These are phyloP conservation scores for Hesperia comma DNA, from an alignment of 2,888 invertebrate species.

Conservation along the genomic window DNA sequence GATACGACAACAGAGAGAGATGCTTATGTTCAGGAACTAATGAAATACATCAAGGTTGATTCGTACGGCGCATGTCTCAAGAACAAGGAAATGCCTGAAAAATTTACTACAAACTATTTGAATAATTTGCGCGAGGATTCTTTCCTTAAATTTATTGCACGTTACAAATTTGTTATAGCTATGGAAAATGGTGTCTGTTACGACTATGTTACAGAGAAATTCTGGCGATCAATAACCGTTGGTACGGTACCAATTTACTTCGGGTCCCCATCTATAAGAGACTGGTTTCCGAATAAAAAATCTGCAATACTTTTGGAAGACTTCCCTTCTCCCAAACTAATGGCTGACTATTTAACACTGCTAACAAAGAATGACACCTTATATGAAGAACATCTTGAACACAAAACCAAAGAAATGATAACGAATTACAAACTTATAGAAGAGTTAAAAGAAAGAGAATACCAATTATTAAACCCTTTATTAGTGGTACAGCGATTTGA, in stretches of 20 bases:
- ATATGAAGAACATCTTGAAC: conserved; percentile 87
- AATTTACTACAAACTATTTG: conserved; percentile 85
- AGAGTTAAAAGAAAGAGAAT: conserved; percentile 70
- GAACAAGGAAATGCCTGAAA: conserved; percentile 87
- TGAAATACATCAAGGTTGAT: conserved; percentile 89
- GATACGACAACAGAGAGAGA: conserved; percentile 91
- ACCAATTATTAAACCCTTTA: conserved; percentile 64
- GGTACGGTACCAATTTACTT: conserved; percentile 93
- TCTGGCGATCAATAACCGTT: conserved; percentile 91
- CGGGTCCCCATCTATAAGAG: conserved; percentile 89
- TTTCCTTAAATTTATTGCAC: conserved; percentile 85
- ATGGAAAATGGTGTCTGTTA: conserved; percentile 93
- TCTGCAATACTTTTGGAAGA: conserved; percentile 89
- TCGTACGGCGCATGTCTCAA: conserved; percentile 92
- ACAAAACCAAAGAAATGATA: conserved; percentile 84
- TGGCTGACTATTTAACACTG: conserved; percentile 84
- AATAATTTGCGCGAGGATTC: conserved; percentile 85
- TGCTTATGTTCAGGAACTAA: conserved; percentile 87
- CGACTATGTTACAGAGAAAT: conserved; percentile 94
- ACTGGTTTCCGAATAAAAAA: conserved; percentile 90
- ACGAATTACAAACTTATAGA: conserved; percentile 76
- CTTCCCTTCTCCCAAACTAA: conserved; percentile 83
- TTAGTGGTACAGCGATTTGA: conserved; percentile 86
- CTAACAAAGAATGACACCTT: conserved; percentile 84
- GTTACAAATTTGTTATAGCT: conserved; percentile 92